phyloP scores from a whole-genome alignment of 2,797 vertebrate species.

The Spheniscus humboldti region DNA sequence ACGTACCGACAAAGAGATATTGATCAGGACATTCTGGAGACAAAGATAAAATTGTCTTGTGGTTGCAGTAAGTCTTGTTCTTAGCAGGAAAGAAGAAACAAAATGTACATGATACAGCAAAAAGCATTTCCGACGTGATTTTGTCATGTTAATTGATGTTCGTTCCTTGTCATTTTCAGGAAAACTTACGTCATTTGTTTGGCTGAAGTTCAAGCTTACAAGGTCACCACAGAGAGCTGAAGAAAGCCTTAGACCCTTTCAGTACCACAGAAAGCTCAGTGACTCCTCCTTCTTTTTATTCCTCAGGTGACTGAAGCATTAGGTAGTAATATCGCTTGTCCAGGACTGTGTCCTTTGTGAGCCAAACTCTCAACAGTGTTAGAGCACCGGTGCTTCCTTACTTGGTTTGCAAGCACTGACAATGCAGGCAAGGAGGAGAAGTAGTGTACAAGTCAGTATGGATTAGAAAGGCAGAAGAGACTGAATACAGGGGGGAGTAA shows the following conservation, averaged over 20 bases:
- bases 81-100: background rate
- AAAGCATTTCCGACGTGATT: background rate
- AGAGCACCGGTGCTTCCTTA: background rate
- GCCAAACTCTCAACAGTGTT: background rate
- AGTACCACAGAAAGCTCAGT: background rate
- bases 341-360: background rate
- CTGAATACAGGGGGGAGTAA: background rate
- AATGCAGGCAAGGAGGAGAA: background rate
- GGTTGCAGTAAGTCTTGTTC: background rate
- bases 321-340: background rate
- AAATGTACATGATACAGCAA: background rate
- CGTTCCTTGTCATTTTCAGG: background rate
- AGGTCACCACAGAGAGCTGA: background rate
- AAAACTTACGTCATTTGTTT: background rate
- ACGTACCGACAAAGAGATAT: background rate
- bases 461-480: background rate
- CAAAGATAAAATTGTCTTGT: background rate
- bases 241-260: background rate
- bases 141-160: background rate
- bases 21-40: background rate
- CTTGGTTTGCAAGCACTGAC: background rate
- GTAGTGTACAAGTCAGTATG: background rate
- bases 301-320: background rate
- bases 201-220: background rate
- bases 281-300: background rate